Percentiles rank a stretch among this genome's conserved stretches.
phyloP scores from a whole-genome alignment of 1,140 invertebrate species.

The Pectinophora gossypiella region DNA sequence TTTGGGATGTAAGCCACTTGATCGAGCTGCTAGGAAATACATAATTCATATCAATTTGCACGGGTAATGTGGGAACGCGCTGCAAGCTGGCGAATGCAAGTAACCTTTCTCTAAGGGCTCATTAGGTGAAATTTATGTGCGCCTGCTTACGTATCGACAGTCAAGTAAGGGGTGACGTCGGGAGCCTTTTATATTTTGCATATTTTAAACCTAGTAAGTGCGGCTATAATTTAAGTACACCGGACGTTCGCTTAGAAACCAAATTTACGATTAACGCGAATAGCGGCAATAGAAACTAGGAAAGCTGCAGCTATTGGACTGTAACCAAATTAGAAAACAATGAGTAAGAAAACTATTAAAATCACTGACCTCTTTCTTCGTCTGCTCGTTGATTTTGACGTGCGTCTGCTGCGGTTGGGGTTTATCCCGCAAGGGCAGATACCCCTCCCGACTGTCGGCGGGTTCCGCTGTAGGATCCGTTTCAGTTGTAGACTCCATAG shows the following conservation, averaged over 20 bases:
- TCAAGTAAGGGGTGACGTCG: conserved; percentile 18
- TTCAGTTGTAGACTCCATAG: conserved; percentile 45
- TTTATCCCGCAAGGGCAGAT: conserved; percentile 66
- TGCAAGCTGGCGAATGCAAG: conserved; percentile 26
- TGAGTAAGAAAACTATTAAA: conserved; percentile 38
- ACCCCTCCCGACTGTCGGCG: conserved; percentile 67
- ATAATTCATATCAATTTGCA: conserved; percentile 46
- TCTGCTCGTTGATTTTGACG: conserved; percentile 71
- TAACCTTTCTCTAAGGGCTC: conserved; percentile 50
- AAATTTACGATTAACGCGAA: conserved; percentile 19
- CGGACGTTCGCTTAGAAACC: no score
- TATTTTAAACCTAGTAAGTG: conserved; percentile 17
- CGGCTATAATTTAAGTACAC: not conserved
- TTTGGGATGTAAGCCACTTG: conserved; percentile 20
- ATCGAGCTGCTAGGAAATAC: conserved; percentile 36
- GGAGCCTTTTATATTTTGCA: conserved; percentile 14
- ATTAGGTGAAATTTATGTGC: conserved; percentile 43
- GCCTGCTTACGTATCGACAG: conserved; percentile 14
- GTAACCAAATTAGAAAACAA: conserved; percentile 48
- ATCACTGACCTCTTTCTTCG: conserved; percentile 74
- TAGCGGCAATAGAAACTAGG: conserved; percentile 36
- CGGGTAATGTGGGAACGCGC: conserved; percentile 45
- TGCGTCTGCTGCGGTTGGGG: conserved; percentile 60
- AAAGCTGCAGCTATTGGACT: conserved; percentile 53
- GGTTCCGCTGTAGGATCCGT: conserved; percentile 57